These are phyloP conservation scores for Mormoops blainvillei DNA, from an alignment of 2,113 vertebrate genomes.

Conservation along the genomic window DNA sequence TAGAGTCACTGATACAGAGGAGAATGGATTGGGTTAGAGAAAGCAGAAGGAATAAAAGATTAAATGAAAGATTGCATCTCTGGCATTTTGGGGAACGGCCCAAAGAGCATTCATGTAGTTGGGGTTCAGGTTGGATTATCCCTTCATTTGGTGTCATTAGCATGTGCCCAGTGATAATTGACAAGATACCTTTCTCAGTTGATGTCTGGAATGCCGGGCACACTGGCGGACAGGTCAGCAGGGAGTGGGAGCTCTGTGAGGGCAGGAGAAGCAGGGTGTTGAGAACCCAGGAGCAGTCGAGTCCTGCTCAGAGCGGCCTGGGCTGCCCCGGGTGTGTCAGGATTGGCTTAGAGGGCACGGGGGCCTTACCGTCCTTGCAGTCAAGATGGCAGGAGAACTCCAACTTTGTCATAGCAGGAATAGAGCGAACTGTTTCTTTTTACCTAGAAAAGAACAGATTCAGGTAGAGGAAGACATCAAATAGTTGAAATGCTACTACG, in stretches of 20 bases:
- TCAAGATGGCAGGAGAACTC: neutral
- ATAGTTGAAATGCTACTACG: neutral
- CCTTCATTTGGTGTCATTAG: neutral
- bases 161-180: neutral
- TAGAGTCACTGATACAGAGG: neutral
- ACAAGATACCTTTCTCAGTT: neutral
- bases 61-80: neutral
- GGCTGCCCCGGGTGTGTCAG: accelerated
- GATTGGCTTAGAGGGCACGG: neutral
- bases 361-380: neutral
- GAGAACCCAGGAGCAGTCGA: neutral
- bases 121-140: neutral
- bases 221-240: neutral
- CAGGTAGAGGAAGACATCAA: neutral
- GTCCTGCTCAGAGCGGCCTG: too few relatives aligned
- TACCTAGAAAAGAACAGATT: neutral
- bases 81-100: neutral
- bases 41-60: neutral
- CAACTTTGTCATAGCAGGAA: neutral
- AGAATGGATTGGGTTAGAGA: neutral
- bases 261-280: neutral
- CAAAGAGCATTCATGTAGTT: neutral
- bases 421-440: neutral
- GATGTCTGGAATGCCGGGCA: neutral
- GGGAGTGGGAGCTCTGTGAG: neutral